These are phyloP conservation scores for Cerastis leucographa DNA, from an alignment of 2,888 invertebrate genomes.

Conservation along the genomic window DNA sequence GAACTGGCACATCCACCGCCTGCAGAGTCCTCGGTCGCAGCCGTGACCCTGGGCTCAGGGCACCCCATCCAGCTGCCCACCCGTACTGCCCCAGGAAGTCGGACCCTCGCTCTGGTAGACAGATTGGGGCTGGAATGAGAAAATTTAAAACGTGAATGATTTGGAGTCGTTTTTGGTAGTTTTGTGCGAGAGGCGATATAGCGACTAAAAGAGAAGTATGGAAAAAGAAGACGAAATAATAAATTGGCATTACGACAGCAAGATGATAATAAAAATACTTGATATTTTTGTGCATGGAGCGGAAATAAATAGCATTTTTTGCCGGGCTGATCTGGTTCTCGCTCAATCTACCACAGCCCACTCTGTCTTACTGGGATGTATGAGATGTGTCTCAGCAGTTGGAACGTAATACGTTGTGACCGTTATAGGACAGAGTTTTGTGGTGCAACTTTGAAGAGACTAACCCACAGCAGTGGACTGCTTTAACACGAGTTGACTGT, in stretches of 20 bases:
- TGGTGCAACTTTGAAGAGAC: not conserved
- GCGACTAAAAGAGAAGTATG: too few relatives aligned
- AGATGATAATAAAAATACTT: not conserved
- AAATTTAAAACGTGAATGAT: not conserved
- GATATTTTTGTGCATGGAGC: not conserved
- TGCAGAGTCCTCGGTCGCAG: constrained; percentile 97
- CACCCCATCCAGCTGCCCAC: constrained; percentile 98
- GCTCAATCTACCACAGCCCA: not conserved
- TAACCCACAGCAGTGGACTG: not conserved
- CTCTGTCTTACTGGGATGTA: not conserved
- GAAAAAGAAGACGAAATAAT: not conserved
- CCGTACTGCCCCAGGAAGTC: constrained; percentile 97
- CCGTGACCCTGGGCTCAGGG: constrained; percentile 95
- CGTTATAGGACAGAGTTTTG: not conserved
- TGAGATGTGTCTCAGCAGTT: not conserved
- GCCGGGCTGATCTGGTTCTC: not conserved
- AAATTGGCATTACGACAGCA: not conserved
- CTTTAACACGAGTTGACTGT: not conserved
- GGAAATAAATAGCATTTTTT: not conserved
- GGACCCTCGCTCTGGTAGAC: constrained; percentile 96
- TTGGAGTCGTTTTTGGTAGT: accelerated
- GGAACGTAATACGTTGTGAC: not conserved
- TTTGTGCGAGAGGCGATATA: not conserved
- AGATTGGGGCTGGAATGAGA: constrained; percentile 93
- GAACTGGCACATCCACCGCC: constrained; percentile 97